These are phyloP conservation scores for Colistium nudipinnis DNA, from an alignment of 2,113 vertebrate genomes.

Conservation along the genomic window DNA sequence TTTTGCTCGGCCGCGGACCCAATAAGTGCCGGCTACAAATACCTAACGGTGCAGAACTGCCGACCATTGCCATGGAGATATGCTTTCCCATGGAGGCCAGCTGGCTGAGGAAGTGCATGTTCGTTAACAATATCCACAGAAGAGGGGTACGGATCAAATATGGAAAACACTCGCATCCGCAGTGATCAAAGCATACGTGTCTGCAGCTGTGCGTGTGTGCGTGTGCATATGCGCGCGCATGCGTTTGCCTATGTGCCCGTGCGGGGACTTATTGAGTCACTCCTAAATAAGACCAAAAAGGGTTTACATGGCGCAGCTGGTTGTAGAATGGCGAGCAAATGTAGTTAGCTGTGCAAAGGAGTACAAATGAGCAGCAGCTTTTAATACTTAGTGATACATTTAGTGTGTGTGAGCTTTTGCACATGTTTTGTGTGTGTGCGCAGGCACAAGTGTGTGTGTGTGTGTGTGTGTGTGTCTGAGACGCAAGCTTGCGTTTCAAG, in stretches of 20 bases:
- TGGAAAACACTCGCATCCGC: constrained; percentile 66
- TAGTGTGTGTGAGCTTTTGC: constrained; percentile 13
- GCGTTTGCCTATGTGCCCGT: neutral
- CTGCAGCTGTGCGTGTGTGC: constrained; percentile 40
- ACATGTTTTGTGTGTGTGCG: constrained; percentile 26
- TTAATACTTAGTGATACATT: constrained; percentile 32
- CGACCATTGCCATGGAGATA: constrained; percentile 69
- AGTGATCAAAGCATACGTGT: constrained; percentile 65
- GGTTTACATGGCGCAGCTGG: constrained; percentile 61
- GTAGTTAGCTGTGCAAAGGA: constrained; percentile 36
- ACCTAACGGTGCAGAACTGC: constrained; percentile 39
- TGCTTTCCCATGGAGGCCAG: constrained; percentile 68
- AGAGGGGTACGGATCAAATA: constrained; percentile 68
- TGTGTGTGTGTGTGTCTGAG: constrained; percentile 32
- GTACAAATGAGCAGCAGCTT: constrained; percentile 48
- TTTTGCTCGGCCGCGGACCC: constrained; percentile 41
- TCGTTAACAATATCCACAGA: constrained; percentile 73
- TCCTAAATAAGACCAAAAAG: constrained; percentile 67
- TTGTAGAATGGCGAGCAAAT: constrained; percentile 30
- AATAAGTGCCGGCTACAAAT: constrained; percentile 53
- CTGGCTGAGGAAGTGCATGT: constrained; percentile 68
- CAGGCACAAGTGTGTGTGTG: constrained; percentile 22
- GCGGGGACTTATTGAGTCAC: constrained; percentile 39
- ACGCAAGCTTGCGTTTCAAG: constrained; percentile 48
- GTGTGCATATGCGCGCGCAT: constrained; percentile 2